Evolutionary conservation across 1,140 invertebrate genomes (phyloP).

Genomic region (Phthorimaea operculella): DNA sequence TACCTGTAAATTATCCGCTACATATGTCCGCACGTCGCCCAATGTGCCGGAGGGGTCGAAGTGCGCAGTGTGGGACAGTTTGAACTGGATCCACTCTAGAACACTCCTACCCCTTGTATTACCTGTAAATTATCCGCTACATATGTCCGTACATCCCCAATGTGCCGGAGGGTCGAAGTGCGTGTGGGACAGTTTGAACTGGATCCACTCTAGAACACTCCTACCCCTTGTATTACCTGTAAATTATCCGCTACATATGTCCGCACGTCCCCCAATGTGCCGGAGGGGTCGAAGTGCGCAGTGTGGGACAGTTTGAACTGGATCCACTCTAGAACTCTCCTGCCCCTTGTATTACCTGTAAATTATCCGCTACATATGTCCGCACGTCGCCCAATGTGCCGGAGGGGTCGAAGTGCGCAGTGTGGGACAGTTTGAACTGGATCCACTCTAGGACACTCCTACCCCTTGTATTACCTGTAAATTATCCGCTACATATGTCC

Average conservation of each 20-base stretch:
- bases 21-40: constrained; percentile 68
- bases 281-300: constrained; percentile 72
- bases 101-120: no score
- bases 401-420: constrained; percentile 72
- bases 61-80: constrained; percentile 74
- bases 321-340: constrained; percentile 68
- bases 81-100: constrained; percentile 85
- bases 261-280: constrained; percentile 69
- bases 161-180: constrained; percentile 71
- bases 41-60: constrained; percentile 72
- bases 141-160: constrained; percentile 71
- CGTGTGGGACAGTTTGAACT: constrained; percentile 80
- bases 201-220: constrained; percentile 71
- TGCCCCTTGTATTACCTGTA: constrained; percentile 34
- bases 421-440: constrained; percentile 81
- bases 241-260: constrained; percentile 70
- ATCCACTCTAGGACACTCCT: constrained; percentile 68
- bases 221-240: constrained; percentile 25
- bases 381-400: constrained; percentile 69
- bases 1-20: constrained; percentile 68
- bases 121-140: constrained; percentile 69
- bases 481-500: constrained; percentile 70
- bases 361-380: constrained; percentile 69
- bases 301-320: constrained; percentile 82
- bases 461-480: no score